Evolutionary conservation across 2,113 vertebrate genomes (phyloP), one percentile per base, ranked within the genome.

Genomic region (Sylvilagus bachmani): DNA sequence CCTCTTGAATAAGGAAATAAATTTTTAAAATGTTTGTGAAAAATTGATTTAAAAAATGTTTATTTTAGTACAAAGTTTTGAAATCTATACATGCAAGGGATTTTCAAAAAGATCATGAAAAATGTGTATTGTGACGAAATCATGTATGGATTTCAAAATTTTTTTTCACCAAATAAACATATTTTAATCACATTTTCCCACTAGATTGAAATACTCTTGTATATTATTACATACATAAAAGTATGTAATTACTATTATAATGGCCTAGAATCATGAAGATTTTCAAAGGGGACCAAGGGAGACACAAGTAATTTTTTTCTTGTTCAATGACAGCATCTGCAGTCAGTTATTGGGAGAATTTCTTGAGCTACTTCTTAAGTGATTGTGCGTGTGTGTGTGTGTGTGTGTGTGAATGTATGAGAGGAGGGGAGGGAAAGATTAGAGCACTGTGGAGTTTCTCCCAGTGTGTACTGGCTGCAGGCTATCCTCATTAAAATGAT

Each of bases 401-500:
- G 7, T 27, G 73, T 89, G 75, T 92, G 66, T 67, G 73, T 33
- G 81, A 51, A 71, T n/a, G 17, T 73, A 64, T 10, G 51, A 49
- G 71, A 53, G 58, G n/a, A 51, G 16, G 8, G 62, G 67, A 33
- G 51, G 84, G 82, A 38, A 71, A 31, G 55, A 82, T 75, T 12
- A n/a, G 62, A 64, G 55, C 80, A 29, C 25, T 2, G 64, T 84
- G 81, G 91, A 91, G 89, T 94, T 95, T 93, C 93, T 91, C 93
- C 25, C 0, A 2, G 58, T 87, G 11, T 62, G 12, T 79, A 17
- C 58, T 93, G 94, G 97, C 97, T 97, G 93, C 90, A 97, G 95
- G 97, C 88, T 92, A 95, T 95, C 95, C 96, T 98, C 98, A 98
- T 98, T 98, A 98, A 97, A 98, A 97, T 96, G 95, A 98, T 96